phyloP scores from a whole-genome alignment of 2,113 vertebrate species.

The Bungarus multicinctus region DNA sequence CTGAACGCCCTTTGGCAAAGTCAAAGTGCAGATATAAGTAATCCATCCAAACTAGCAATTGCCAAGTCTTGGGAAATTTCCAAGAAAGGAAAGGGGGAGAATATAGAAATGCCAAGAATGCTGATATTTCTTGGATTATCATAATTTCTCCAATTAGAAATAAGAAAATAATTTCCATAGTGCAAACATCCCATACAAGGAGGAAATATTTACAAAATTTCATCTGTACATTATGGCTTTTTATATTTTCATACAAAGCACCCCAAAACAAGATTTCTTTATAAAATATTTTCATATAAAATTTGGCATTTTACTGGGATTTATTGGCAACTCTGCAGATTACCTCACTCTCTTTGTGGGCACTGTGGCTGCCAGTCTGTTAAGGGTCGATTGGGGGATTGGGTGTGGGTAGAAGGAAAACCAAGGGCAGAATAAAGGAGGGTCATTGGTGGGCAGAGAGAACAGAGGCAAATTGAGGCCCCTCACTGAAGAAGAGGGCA shows the following conservation, averaged over 20 bases:
- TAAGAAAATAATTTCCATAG: conserved; percentile 33
- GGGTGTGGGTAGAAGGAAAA: neutral
- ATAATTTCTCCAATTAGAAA: neutral
- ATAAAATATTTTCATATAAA: conserved; percentile 50
- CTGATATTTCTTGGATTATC: neutral
- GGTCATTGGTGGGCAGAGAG: conserved; percentile 74
- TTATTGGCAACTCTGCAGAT: conserved; percentile 30
- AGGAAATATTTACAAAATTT: conserved; percentile 55
- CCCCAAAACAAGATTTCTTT: conserved; percentile 47
- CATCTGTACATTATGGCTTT: conserved; percentile 63
- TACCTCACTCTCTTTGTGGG: neutral
- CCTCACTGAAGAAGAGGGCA: conserved; percentile 20
- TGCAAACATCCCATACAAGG: conserved; percentile 32
- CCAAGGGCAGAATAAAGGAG: neutral
- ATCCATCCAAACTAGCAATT: neutral
- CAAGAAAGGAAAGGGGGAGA: neutral
- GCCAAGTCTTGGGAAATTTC: neutral
- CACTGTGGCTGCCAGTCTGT: neutral
- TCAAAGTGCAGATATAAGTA: neutral
- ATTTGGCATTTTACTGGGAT: conserved; percentile 41
- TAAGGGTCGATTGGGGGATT: conserved; percentile 24
- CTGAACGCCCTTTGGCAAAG: neutral
- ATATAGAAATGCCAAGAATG: neutral
- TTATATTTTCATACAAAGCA: conserved; percentile 55
- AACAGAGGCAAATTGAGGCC: conserved; percentile 54